A percentile compares a stretch with the other conserved stretches of the same genome.
phyloP scores from a whole-genome alignment of 1,140 invertebrate species.

The Drosophila micromelanica region DNA sequence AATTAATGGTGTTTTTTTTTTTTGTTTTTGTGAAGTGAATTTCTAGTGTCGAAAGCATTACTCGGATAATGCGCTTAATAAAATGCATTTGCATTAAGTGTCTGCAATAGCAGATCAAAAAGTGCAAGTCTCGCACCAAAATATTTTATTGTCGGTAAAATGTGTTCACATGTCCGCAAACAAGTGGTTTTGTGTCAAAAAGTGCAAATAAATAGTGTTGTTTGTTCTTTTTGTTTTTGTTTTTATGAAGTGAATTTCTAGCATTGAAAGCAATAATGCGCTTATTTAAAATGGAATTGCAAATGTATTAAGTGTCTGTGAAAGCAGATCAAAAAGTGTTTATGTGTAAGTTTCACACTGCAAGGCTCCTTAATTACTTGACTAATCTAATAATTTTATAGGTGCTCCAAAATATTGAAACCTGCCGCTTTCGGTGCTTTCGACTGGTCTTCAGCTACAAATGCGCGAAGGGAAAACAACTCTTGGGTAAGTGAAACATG shows the following conservation, averaged over 20 bases:
- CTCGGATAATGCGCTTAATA: neutral
- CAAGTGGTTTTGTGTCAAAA: too few species aligned
- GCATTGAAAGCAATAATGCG: slow-evolving; percentile 1
- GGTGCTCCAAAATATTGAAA: neutral
- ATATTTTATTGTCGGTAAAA: too few species aligned
- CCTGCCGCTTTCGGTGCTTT: neutral
- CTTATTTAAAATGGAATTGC: neutral
- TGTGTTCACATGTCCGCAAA: too few species aligned
- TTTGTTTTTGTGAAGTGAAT: neutral
- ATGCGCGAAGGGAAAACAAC: slow-evolving; percentile 42
- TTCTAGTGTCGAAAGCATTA: neutral
- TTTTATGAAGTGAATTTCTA: neutral
- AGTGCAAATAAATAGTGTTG: neutral
- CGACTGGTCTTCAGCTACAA: too few species aligned
- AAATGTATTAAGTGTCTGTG: too few species aligned
- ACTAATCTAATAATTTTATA: slow-evolving; percentile 16
- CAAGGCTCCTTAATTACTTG: neutral
- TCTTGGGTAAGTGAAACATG: slow-evolving; percentile 65
- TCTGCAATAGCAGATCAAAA: too few species aligned
- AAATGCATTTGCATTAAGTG: neutral
- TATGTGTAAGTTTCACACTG: neutral
- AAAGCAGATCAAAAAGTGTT: neutral
- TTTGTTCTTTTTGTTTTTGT: neutral
- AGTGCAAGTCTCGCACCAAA: too few species aligned
- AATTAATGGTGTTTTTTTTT: neutral